Evolutionary conservation across 1,140 invertebrate genomes (phyloP).

Genomic region (Cydia amplana): DNA sequence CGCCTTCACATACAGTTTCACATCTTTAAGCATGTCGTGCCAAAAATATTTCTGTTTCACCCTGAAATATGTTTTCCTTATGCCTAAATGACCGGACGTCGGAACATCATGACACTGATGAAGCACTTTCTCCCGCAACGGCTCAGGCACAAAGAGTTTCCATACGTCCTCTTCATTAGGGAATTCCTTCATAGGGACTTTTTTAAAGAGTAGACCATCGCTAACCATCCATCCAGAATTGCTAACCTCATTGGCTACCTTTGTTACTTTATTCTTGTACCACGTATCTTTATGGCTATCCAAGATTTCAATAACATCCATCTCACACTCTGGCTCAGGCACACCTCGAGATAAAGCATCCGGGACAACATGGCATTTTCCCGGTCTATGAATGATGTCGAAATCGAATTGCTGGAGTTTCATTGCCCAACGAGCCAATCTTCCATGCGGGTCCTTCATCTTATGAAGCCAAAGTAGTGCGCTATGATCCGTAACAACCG

Average conservation of each 20-base stretch:
- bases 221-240: not conserved
- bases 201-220: not conserved
- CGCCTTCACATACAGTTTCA: too few relatives aligned
- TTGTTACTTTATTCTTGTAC: not conserved
- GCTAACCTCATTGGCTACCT: not conserved
- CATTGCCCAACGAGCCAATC: too few relatives aligned
- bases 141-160: not conserved
- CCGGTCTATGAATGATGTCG: too few relatives aligned
- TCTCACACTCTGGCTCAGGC: not conserved
- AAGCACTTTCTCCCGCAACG: not conserved
- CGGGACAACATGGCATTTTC: too few relatives aligned
- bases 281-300: not conserved
- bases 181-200: not conserved
- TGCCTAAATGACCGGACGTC: too few relatives aligned
- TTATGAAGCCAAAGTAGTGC: too few relatives aligned
- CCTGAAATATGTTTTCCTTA: too few relatives aligned
- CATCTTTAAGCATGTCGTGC: not conserved
- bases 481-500: too few relatives aligned
- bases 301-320: not conserved
- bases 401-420: too few relatives aligned
- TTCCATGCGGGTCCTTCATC: too few relatives aligned
- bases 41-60: not conserved
- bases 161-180: not conserved
- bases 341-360: too few relatives aligned
- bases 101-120: not conserved